Conservation (phyloP, 1,140 invertebrate species). For the Mizuhopecten yessoensis region DNA sequence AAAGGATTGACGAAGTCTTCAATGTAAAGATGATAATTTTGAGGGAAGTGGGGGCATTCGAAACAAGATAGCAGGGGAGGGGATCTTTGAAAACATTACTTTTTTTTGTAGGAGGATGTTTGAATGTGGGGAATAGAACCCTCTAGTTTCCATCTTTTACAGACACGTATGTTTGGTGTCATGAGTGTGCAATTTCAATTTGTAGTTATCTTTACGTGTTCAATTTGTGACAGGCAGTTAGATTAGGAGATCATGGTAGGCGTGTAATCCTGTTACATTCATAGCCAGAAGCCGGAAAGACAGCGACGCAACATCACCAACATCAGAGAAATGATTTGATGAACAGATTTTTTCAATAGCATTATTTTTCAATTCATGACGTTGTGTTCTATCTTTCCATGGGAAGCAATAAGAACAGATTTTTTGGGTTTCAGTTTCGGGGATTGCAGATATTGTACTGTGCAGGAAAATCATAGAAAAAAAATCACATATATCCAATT, state of each 20-base stretch:
- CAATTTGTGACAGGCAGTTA: not conserved
- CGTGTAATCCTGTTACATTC: not conserved
- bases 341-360: not conserved
- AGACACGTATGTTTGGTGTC: not conserved
- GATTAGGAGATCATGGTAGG: not conserved
- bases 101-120: too few relatives aligned
- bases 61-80: too few relatives aligned
- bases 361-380: not conserved
- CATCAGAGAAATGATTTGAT: not conserved
- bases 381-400: not conserved
- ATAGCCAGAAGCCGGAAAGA: not conserved
- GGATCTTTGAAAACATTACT: too few relatives aligned
- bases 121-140: not conserved
- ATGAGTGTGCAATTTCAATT: constrained; percentile 19
- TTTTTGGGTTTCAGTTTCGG: too few relatives aligned
- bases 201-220: not conserved
- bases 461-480: too few relatives aligned
- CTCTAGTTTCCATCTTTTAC: constrained; percentile 4
- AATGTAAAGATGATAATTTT: not conserved
- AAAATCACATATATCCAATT: too few relatives aligned
- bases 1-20: not conserved
- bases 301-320: not conserved
- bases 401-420: not conserved
- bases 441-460: too few relatives aligned
- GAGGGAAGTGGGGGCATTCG: not conserved